A percentile compares a stretch with the other conserved stretches of the same genome.
Evolutionary conservation across 2,888 invertebrate genomes (phyloP).

Genomic region (Loripinus fragilis): DNA sequence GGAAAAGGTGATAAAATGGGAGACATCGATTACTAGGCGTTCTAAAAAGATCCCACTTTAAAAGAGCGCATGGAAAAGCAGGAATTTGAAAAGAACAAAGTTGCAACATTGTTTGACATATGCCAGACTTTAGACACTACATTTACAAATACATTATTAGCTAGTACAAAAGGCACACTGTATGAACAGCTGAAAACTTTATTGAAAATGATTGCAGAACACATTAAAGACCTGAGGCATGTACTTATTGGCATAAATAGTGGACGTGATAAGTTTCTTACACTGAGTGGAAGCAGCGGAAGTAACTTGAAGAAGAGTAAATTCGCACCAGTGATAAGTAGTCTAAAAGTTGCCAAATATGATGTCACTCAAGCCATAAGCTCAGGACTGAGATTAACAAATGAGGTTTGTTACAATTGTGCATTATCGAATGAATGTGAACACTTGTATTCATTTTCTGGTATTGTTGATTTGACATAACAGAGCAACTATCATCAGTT

Average conservation of each 20-base stretch:
- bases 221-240: too few species aligned
- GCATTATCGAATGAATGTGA: not conserved
- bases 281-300: too few species aligned
- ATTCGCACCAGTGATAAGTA: conserved; percentile 12
- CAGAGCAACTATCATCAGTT: not conserved
- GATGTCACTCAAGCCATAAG: not conserved
- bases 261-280: not conserved
- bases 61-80: not conserved
- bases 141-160: not conserved
- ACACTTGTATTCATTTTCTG: not conserved
- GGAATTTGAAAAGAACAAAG: not conserved
- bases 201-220: not conserved
- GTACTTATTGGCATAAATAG: not conserved
- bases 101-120: not conserved
- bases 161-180: not conserved
- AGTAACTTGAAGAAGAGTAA: not conserved
- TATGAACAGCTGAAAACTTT: not conserved
- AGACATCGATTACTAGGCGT: conserved; percentile 35
- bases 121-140: not conserved
- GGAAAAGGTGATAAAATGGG: conserved; percentile 25
- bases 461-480: not conserved
- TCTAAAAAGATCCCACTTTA: conserved; percentile 21
- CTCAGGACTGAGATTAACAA: not conserved
- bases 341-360: not conserved
- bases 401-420: not conserved